phyloP scores from a whole-genome alignment of 2,113 vertebrate genomes.

The Thamnophis sirtalis region DNA sequence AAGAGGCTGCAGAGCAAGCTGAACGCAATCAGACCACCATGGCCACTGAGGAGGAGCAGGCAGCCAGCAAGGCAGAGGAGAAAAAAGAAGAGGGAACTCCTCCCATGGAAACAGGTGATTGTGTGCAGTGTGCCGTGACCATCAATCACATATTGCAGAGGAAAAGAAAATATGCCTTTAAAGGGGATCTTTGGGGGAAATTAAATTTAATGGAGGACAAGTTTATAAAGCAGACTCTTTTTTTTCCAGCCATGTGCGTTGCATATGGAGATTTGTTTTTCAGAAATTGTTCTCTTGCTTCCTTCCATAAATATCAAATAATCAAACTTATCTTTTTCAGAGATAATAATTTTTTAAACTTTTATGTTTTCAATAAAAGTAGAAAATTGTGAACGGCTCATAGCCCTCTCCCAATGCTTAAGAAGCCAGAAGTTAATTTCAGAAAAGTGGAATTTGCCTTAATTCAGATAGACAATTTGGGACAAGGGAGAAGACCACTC shows the following conservation, averaged over 20 bases:
- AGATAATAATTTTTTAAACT: not conserved
- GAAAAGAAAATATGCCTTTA: not conserved
- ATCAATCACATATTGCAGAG: not conserved
- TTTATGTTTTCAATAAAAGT: not conserved
- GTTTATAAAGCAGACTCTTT: not conserved
- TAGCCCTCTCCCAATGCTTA: not conserved
- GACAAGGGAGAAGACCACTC: not conserved
- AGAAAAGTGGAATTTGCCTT: not conserved
- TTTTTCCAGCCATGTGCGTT: not conserved
- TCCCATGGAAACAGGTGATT: slow-evolving; percentile 84
- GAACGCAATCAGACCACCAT: slow-evolving; percentile 72
- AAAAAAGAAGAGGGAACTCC: slow-evolving; percentile 82
- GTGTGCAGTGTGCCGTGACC: not conserved
- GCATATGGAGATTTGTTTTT: not conserved
- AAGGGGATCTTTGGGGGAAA: not conserved
- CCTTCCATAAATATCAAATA: not conserved
- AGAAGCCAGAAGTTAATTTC: not conserved
- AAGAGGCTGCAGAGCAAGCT: slow-evolving; percentile 86
- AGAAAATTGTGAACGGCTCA: not conserved
- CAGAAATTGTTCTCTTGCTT: not conserved
- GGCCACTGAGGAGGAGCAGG: slow-evolving; percentile 50
- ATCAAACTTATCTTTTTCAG: not conserved
- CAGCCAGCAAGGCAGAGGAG: slow-evolving; percentile 64
- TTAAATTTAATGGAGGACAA: not conserved
- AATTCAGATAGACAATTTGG: not conserved